Conservation (phyloP, 2,797 vertebrate species). For the Avahi laniger region DNA sequence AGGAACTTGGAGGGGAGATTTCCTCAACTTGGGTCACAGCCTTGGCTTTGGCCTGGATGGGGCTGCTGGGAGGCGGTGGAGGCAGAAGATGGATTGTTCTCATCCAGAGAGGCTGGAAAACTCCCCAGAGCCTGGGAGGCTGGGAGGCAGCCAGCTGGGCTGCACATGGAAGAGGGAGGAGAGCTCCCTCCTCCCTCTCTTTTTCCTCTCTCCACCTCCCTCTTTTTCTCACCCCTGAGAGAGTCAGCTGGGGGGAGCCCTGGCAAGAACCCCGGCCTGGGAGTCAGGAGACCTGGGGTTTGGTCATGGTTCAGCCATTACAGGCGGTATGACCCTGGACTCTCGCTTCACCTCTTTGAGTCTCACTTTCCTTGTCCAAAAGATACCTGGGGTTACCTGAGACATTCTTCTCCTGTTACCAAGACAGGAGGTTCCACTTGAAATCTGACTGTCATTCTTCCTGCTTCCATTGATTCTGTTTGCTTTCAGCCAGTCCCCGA, state of each 20-base stretch:
- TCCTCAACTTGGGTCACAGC: not conserved
- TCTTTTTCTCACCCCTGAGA: not conserved
- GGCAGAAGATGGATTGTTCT: conserved; percentile 25
- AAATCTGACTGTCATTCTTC: not conserved
- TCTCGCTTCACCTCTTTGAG: not conserved
- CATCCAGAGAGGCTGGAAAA: conserved; percentile 38
- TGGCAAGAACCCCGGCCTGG: not conserved
- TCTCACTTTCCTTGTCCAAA: not conserved
- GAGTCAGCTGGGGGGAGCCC: not conserved
- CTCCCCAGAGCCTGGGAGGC: conserved; percentile 32
- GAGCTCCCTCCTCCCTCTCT: not conserved
- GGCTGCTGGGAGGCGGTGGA: not conserved
- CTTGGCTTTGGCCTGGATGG: not conserved
- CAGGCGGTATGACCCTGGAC: not conserved
- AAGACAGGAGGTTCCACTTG: not conserved
- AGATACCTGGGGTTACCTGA: not conserved
- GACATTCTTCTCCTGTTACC: not conserved
- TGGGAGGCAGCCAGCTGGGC: conserved; percentile 51
- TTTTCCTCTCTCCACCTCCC: not conserved
- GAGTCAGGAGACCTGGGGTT: not conserved
- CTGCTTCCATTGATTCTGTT: not conserved
- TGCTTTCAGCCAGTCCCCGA: not conserved
- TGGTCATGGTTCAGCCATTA: not conserved
- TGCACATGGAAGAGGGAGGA: not conserved
- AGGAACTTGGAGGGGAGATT: not conserved